phyloP scores from a whole-genome alignment of 1,140 invertebrate genomes.

The Heliothis subflexa region DNA sequence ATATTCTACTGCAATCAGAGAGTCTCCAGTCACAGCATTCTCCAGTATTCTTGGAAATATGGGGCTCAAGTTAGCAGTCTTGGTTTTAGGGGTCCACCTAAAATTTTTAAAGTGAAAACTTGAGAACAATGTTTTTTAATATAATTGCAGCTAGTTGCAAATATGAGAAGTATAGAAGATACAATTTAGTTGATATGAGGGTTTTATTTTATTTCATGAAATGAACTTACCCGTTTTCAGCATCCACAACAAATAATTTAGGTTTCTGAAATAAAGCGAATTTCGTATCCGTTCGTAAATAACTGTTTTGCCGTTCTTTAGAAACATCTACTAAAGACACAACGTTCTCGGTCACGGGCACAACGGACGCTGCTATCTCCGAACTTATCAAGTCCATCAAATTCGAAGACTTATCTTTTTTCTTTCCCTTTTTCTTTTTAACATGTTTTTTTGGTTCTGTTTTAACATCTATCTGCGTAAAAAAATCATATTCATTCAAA shows the following conservation, averaged over 20 bases:
- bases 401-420: slow-evolving; percentile 58
- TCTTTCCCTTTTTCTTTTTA: slow-evolving; percentile 61
- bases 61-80: slow-evolving; percentile 57
- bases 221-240: slow-evolving; percentile 61
- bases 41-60: slow-evolving; percentile 71
- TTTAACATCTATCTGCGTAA: slow-evolving; percentile 64
- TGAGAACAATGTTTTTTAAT: not conserved
- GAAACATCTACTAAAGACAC: slow-evolving; percentile 53
- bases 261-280: slow-evolving; percentile 34
- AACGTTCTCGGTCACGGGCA: slow-evolving; percentile 64
- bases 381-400: slow-evolving; percentile 70
- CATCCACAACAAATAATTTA: slow-evolving; percentile 49
- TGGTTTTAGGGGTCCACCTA: slow-evolving; percentile 53
- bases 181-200: no score
- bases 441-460: slow-evolving; percentile 53
- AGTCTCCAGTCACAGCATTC: slow-evolving; percentile 52
- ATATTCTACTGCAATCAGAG: slow-evolving; percentile 63
- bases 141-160: not conserved
- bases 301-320: slow-evolving; percentile 51
- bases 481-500: slow-evolving; percentile 68
- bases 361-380: slow-evolving; percentile 59
- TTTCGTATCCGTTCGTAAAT: slow-evolving; percentile 49
- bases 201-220: no score
- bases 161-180: not conserved
- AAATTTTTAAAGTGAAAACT: slow-evolving; percentile 10